Evolutionary conservation across 2,113 vertebrate species (phyloP).

Genomic region (Arizona elegans): DNA sequence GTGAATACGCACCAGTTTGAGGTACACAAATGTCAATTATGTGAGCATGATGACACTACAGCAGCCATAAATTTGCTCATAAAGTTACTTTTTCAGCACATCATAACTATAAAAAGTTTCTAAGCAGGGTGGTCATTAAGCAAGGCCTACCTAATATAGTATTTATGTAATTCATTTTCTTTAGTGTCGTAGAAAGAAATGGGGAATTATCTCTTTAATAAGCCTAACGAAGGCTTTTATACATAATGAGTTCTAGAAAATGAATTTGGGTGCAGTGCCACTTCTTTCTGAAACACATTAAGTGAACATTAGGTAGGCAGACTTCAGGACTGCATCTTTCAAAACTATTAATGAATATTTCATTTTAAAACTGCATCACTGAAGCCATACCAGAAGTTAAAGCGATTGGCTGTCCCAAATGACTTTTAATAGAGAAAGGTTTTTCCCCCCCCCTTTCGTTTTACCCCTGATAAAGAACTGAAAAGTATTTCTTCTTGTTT

Average conservation of each 20-base stretch:
- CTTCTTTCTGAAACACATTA: slow-evolving; percentile 40
- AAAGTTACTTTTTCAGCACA: background rate
- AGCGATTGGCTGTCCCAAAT: slow-evolving; percentile 21
- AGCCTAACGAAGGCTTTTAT: slow-evolving; percentile 52
- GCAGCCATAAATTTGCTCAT: background rate
- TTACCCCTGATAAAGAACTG: background rate
- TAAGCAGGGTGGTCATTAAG: background rate
- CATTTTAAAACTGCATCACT: slow-evolving; percentile 55
- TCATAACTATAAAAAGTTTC: background rate
- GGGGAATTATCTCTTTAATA: slow-evolving; percentile 41
- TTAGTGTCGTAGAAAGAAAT: slow-evolving; percentile 35
- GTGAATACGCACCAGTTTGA: background rate
- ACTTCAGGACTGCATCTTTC: slow-evolving; percentile 50
- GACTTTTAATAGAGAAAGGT: slow-evolving; percentile 27
- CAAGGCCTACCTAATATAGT: background rate
- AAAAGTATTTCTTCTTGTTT: slow-evolving; percentile 2
- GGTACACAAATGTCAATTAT: background rate
- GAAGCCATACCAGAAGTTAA: slow-evolving; percentile 29
- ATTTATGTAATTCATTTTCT: slow-evolving; percentile 6
- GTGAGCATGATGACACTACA: background rate
- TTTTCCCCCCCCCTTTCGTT: background rate
- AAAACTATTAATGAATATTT: slow-evolving; percentile 61
- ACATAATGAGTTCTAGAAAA: slow-evolving; percentile 57
- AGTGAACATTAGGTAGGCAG: slow-evolving; percentile 42
- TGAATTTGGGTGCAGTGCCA: slow-evolving; percentile 36